Evolutionary conservation across 2,888 invertebrate species (phyloP).

Genomic region (Anodontia alba): DNA sequence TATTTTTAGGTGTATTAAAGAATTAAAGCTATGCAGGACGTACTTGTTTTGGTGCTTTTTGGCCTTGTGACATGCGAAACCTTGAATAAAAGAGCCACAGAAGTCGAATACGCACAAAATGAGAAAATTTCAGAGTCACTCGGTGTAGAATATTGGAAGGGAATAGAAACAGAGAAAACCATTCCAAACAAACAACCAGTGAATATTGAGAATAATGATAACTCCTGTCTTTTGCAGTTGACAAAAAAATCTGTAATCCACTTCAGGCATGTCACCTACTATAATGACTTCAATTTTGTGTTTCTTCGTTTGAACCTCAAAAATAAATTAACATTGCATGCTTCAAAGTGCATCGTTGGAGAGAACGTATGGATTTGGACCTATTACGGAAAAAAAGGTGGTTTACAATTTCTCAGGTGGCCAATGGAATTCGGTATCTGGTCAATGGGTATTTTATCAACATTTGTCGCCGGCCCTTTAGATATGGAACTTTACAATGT

Average conservation of each 20-base stretch:
- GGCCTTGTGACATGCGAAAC: no score
- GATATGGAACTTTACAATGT: not conserved
- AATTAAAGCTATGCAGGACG: no score
- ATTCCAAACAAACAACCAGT: no score
- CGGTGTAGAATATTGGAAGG: no score
- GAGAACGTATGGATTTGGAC: conserved; percentile 59
- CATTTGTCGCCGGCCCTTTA: not conserved
- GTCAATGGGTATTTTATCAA: conserved; percentile 51
- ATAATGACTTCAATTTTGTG: conserved; percentile 31
- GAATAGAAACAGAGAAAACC: no score
- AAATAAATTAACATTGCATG: not conserved
- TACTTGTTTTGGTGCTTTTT: no score
- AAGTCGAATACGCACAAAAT: no score
- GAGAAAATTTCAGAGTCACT: no score
- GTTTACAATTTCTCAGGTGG: conserved; percentile 57
- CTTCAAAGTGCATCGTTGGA: conserved; percentile 26
- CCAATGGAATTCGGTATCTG: conserved; percentile 61
- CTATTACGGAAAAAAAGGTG: conserved; percentile 45
- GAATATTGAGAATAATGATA: not conserved
- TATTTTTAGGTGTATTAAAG: no score
- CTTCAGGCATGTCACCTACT: conserved; percentile 40
- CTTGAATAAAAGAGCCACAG: no score
- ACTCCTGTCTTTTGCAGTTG: not conserved
- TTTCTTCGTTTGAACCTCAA: conserved; percentile 27
- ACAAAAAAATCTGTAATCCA: not conserved